Percentiles rank a stretch among this genome's conserved stretches.
Conservation (phyloP, 2,113 vertebrate species). For the Spea bombifrons region DNA sequence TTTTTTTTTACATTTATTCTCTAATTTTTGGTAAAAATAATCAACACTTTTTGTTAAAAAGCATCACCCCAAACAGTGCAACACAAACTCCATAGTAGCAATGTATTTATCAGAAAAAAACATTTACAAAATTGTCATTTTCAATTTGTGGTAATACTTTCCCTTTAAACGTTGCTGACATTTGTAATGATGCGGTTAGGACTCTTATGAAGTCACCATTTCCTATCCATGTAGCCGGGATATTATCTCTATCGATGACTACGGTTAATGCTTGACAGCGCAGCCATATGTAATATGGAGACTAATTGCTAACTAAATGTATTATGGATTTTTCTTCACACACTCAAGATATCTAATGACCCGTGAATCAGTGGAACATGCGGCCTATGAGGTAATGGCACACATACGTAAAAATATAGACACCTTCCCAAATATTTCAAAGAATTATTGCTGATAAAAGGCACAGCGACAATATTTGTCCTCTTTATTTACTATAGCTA, state of each 20-base stretch:
- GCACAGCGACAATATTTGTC: background rate
- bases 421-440: background rate
- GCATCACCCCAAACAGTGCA: no score
- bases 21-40: no score
- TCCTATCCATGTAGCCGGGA: conserved; percentile 30
- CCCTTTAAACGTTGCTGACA: no score
- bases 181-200: no score
- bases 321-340: conserved; percentile 37
- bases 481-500: background rate
- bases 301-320: conserved; percentile 36
- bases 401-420: conserved; percentile 4
- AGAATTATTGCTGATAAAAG: background rate
- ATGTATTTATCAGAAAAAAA: no score
- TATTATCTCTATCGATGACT: conserved; percentile 41
- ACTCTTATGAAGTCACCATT: conserved; percentile 5
- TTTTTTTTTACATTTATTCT: no score
- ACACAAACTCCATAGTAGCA: no score
- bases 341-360: conserved; percentile 30
- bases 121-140: no score
- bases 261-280: conserved; percentile 29
- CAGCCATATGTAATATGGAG: conserved; percentile 27
- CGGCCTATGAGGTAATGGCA: conserved; percentile 10
- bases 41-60: no score
- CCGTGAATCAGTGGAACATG: conserved; percentile 25
- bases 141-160: no score